These are phyloP conservation scores for Nestor notabilis DNA, from an alignment of 2,113 vertebrate species.

Conservation along the genomic window DNA sequence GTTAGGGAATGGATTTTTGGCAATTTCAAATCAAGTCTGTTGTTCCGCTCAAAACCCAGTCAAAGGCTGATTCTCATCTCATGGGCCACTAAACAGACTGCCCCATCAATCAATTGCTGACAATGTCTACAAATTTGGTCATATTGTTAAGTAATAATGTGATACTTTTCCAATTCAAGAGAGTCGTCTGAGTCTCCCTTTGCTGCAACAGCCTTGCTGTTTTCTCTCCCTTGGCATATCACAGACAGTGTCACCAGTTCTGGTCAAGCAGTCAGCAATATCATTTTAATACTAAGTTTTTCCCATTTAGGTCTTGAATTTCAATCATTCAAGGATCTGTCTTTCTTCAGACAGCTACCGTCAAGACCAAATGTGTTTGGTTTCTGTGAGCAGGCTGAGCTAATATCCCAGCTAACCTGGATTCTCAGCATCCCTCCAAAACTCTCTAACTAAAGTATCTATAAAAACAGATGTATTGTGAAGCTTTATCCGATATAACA, in stretches of 20 bases:
- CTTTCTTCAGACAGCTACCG: not conserved
- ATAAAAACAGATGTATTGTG: not conserved
- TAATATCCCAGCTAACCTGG: not conserved
- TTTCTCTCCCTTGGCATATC: not conserved
- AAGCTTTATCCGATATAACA: not conserved
- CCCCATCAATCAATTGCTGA: not conserved
- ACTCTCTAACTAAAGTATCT: not conserved
- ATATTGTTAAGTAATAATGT: not conserved
- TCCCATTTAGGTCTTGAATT: not conserved
- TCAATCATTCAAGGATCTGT: not conserved
- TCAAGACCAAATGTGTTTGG: not conserved
- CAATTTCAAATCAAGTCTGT: not conserved
- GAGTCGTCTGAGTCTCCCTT: not conserved
- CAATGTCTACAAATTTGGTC: not conserved
- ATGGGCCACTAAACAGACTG: not conserved
- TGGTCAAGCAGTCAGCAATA: not conserved
- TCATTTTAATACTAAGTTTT: not conserved
- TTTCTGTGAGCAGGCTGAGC: not conserved
- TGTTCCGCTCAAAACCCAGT: not conserved
- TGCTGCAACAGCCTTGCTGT: rapidly evolving
- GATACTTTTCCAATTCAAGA: not conserved
- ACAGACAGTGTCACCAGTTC: not conserved
- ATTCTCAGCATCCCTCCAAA: not conserved
- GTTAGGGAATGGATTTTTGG: not conserved
- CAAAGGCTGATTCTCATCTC: not conserved